These are phyloP conservation scores for Drosophila athabasca DNA, from an alignment of 1,140 invertebrate species.

Conservation along the genomic window DNA sequence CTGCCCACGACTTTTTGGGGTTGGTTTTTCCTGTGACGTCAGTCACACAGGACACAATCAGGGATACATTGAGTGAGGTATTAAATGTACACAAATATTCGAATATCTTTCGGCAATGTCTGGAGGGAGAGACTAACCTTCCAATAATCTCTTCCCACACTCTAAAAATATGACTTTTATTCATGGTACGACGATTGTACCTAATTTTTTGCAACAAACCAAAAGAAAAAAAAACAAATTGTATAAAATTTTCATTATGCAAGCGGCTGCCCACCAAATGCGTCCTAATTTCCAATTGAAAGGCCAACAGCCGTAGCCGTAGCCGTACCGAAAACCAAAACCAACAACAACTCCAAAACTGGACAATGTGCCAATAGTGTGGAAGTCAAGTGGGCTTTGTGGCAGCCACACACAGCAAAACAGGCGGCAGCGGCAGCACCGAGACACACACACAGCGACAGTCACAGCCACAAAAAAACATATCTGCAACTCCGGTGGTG, in stretches of 20 bases:
- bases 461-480: constrained; percentile 6
- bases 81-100: too few species aligned
- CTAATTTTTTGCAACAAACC: too few species aligned
- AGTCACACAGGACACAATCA: constrained; percentile 20
- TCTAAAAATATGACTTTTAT: too few species aligned
- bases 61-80: not conserved
- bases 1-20: constrained; percentile 22
- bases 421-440: constrained; percentile 6
- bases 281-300: constrained; percentile 51
- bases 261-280: constrained; percentile 43
- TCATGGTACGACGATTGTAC: too few species aligned
- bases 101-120: too few species aligned
- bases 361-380: constrained; percentile 43
- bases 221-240: not conserved
- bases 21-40: constrained; percentile 32
- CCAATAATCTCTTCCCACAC: too few species aligned
- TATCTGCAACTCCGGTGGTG: constrained; percentile 31
- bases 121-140: too few species aligned
- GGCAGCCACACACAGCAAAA: constrained; percentile 28
- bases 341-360: constrained; percentile 17
- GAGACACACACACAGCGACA: constrained; percentile 13
- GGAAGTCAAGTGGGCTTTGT: constrained; percentile 48
- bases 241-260: constrained; percentile 35
- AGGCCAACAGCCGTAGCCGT: constrained; percentile 26
- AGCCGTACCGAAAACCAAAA: not conserved